phyloP scores from a whole-genome alignment of 2,888 invertebrate genomes.

The Rhingia campestris region DNA sequence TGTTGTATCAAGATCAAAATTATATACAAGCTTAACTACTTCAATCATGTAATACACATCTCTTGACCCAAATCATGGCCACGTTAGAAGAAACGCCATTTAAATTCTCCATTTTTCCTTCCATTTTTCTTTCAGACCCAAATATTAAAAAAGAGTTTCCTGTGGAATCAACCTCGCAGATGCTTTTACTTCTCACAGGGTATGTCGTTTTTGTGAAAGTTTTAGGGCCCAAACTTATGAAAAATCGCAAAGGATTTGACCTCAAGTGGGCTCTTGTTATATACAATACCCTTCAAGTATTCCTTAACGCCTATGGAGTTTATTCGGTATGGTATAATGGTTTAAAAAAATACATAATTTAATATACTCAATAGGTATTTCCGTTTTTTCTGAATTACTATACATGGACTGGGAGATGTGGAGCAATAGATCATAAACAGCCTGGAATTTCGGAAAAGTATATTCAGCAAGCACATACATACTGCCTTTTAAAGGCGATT shows the following conservation, averaged over 20 bases:
- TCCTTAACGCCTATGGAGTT: conserved; percentile 84
- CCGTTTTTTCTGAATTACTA: background rate
- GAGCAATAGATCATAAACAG: conserved; percentile 79
- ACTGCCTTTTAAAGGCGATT: conserved; percentile 85
- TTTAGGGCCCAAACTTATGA: conserved; percentile 89
- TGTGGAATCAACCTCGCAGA: conserved; percentile 86
- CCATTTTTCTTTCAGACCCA: conserved; percentile 83
- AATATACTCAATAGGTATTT: background rate
- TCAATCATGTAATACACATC: no score
- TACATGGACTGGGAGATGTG: conserved; percentile 12
- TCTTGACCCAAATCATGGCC: no score
- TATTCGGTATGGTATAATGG: conserved; percentile 81
- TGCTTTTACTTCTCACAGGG: conserved; percentile 83
- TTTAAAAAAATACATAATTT: no score
- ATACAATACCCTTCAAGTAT: conserved; percentile 87
- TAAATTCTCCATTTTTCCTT: no score
- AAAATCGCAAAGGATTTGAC: conserved; percentile 85
- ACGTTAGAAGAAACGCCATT: no score
- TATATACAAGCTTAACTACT: no score
- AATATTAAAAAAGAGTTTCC: conserved; percentile 87
- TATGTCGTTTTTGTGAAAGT: conserved; percentile 88
- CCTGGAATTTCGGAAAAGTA: conserved; percentile 75
- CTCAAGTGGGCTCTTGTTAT: conserved; percentile 85
- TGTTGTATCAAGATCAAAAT: no score
- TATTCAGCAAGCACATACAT: conserved; percentile 61